These are phyloP conservation scores for Chironomus riparius DNA, from an alignment of 2,888 invertebrate species.

Conservation along the genomic window DNA sequence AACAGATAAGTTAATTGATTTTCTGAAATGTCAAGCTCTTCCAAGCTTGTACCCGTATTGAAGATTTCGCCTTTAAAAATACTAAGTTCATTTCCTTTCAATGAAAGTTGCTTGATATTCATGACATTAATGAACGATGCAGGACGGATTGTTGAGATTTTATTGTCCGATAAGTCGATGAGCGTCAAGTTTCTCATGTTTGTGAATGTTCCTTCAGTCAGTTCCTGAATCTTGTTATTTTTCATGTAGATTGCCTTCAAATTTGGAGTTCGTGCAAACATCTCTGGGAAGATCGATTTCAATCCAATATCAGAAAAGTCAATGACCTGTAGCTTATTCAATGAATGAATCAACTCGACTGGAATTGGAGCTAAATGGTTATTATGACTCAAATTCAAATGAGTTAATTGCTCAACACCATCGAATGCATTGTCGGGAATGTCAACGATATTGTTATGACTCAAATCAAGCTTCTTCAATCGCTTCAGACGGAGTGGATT, in stretches of 20 bases:
- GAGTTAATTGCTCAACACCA: slow-evolving; percentile 55
- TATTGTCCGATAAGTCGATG: slow-evolving; percentile 71
- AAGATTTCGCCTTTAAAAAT: slow-evolving; percentile 79
- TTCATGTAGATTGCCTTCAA: slow-evolving; percentile 60
- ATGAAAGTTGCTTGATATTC: slow-evolving; percentile 59
- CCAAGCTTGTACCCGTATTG: slow-evolving; percentile 71
- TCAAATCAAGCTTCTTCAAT: slow-evolving; percentile 63
- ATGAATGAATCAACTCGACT: slow-evolving; percentile 58
- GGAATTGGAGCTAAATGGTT: slow-evolving; percentile 55
- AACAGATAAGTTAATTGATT: slow-evolving; percentile 75
- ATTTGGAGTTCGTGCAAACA: slow-evolving; percentile 57
- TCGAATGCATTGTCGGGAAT: slow-evolving; percentile 59
- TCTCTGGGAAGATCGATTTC: slow-evolving; percentile 61
- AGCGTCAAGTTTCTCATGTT: slow-evolving; percentile 64
- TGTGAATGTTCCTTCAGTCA: slow-evolving; percentile 67
- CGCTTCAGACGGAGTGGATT: slow-evolving; percentile 54
- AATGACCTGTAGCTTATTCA: slow-evolving; percentile 56
- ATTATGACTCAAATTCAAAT: slow-evolving; percentile 69
- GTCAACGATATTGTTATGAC: slow-evolving; percentile 68
- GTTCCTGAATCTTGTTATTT: slow-evolving; percentile 65
- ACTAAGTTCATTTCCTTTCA: slow-evolving; percentile 67
- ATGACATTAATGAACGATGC: slow-evolving; percentile 70
- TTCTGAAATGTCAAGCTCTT: slow-evolving; percentile 68
- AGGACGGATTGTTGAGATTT: slow-evolving; percentile 63
- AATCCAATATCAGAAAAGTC: slow-evolving; percentile 68